phyloP scores from a whole-genome alignment of 1,140 invertebrate genomes.

The Rhizoglyphus robini region DNA sequence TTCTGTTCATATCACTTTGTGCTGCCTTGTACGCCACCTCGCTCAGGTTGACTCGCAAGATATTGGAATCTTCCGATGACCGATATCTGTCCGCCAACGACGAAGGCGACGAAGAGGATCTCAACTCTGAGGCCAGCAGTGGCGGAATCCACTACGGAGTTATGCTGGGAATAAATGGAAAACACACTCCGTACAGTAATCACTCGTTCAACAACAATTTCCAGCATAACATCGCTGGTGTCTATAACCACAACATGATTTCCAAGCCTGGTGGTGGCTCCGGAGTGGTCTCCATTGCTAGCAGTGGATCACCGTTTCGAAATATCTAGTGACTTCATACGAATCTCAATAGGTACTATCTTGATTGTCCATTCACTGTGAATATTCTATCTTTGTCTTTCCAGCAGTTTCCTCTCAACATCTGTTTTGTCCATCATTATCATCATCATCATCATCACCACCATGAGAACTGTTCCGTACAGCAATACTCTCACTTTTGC shows the following conservation, averaged over 20 bases:
- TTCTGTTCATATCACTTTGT: constrained; percentile 5
- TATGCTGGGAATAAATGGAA: background rate
- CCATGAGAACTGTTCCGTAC: no score
- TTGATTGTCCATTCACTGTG: no score
- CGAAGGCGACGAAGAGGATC: constrained; percentile 10
- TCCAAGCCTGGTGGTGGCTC: background rate
- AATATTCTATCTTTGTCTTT: no score
- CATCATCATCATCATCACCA: no score
- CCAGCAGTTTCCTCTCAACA: no score
- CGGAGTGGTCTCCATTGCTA: background rate
- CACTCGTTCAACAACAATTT: background rate
- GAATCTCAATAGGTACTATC: no score
- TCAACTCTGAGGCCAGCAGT: constrained; percentile 9
- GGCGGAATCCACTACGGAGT: background rate
- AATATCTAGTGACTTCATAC: background rate
- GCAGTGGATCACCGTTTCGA: background rate
- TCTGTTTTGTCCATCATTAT: no score
- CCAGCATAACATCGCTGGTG: background rate
- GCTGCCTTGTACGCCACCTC: background rate
- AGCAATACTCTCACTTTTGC: no score
- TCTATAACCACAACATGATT: background rate
- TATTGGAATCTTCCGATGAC: constrained; percentile 17
- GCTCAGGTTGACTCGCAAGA: constrained; percentile 9
- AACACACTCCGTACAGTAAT: background rate
- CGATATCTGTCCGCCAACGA: constrained; percentile 5